phyloP scores from a whole-genome alignment of 2,113 vertebrate species.

The Rhinolophus ferrumequinum region DNA sequence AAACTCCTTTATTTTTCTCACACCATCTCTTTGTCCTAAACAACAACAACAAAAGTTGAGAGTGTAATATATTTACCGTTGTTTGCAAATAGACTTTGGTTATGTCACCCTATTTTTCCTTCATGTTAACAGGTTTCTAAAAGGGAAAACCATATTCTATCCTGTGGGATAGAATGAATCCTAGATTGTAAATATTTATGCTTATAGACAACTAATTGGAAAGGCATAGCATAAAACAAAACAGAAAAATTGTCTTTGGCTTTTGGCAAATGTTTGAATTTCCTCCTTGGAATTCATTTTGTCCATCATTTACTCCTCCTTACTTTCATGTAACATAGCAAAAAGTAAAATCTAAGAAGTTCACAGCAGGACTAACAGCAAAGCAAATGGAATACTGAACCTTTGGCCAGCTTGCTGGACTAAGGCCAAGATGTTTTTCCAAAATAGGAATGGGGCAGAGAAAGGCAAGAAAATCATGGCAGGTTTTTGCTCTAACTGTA shows the following conservation, averaged over 20 bases:
- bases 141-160: not conserved
- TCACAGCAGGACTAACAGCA: not conserved
- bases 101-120: not conserved
- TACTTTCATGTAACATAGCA: not conserved
- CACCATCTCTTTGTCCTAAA: not conserved
- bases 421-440: not conserved
- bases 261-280: constrained; percentile 3
- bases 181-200: not conserved
- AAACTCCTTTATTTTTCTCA: not conserved
- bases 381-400: not conserved
- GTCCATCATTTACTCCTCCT: not conserved
- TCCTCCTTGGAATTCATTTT: not conserved
- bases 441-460: not conserved
- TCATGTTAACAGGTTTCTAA: not conserved
- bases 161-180: not conserved
- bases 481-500: not conserved
- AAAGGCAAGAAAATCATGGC: not conserved
- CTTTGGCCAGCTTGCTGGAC: not conserved
- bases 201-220: not conserved
- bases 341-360: not conserved
- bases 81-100: not conserved
- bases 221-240: not conserved
- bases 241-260: not conserved
- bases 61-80: not conserved
- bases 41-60: not conserved